Evolutionary conservation across 2,113 vertebrate species (phyloP).

Genomic region (Cebidichthys violaceus): DNA sequence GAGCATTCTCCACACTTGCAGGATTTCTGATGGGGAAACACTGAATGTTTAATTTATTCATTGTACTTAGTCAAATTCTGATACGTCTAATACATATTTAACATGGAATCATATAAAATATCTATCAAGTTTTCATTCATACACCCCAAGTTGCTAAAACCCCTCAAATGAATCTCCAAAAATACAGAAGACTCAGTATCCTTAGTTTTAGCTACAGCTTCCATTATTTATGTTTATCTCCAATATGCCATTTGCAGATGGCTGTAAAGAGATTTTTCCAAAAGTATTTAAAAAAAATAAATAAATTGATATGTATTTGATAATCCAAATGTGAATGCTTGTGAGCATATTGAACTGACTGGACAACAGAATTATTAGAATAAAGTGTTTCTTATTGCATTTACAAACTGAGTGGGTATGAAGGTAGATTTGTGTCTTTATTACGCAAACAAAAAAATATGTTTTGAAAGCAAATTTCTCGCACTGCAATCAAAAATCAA

Average conservation of each 20-base stretch:
- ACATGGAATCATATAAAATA: neutral
- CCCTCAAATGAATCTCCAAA: neutral
- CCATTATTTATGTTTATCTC: neutral
- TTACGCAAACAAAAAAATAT: too few species aligned
- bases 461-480: too few species aligned
- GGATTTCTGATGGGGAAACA: neutral
- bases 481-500: too few species aligned
- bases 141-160: neutral
- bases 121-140: neutral
- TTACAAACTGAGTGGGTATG: constrained; percentile 14
- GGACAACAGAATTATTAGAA: neutral
- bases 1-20: neutral
- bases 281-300: neutral
- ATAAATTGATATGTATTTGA: neutral
- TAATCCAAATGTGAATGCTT: neutral
- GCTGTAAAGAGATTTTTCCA: neutral
- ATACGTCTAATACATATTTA: neutral
- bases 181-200: neutral
- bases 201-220: neutral
- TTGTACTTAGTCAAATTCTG: neutral
- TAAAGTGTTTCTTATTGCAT: neutral
- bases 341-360: neutral
- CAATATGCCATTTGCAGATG: neutral
- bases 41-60: neutral
- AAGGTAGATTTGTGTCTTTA: too few species aligned